Evolutionary conservation across 2,113 vertebrate species (phyloP).

Genomic region (Chaetops frenatus): DNA sequence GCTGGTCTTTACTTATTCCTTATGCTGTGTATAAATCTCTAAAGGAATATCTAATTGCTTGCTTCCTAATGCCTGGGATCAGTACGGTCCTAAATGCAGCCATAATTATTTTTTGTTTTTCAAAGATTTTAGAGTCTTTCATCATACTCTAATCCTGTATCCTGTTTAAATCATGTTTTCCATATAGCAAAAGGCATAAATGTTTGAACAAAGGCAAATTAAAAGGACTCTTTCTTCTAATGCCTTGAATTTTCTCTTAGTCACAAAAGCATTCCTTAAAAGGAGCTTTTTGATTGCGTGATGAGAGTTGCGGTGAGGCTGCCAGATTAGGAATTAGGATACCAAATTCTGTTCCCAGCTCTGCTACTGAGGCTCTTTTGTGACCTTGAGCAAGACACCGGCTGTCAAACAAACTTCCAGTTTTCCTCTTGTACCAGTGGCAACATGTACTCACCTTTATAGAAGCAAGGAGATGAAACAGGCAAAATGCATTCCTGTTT

Average conservation of each 20-base stretch:
- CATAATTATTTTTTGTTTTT: background rate
- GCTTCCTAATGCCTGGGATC: background rate
- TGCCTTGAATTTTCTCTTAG: conserved; percentile 39
- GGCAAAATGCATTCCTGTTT: background rate
- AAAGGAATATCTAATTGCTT: background rate
- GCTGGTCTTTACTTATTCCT: background rate
- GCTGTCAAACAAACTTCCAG: background rate
- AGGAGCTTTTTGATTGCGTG: conserved; percentile 57
- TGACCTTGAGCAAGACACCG: conserved; percentile 21
- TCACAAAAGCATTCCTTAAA: conserved; percentile 61
- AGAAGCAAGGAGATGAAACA: background rate
- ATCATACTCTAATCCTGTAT: background rate
- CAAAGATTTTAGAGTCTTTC: background rate
- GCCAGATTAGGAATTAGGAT: conserved; percentile 60
- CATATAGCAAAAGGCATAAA: background rate
- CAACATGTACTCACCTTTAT: background rate
- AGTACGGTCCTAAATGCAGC: background rate
- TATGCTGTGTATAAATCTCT: background rate
- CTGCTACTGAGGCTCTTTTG: conserved; percentile 16
- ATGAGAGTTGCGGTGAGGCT: conserved; percentile 34
- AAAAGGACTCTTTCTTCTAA: background rate
- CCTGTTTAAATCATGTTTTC: background rate
- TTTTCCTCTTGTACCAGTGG: background rate
- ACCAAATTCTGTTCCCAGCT: conserved; percentile 55
- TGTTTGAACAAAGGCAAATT: conserved; percentile 21